Evolutionary conservation across 2,888 invertebrate species (phyloP), one percentile per base, ranked within the genome.

Genomic region (Eutolmus rufibarbis): DNA sequence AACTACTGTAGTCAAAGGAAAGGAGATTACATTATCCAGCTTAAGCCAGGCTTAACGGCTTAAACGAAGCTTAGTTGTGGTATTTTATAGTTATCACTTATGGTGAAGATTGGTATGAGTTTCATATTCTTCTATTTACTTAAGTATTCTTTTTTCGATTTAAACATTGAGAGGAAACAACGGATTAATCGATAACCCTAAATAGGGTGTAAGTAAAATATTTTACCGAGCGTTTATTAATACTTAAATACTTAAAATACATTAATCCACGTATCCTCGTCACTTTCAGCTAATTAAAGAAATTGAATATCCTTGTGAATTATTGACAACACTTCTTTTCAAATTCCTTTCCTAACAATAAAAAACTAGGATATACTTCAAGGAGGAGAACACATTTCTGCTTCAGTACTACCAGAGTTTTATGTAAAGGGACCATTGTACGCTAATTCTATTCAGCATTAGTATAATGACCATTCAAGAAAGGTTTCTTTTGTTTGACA

Each of bases 401-500:
- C 78, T 28, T 43, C 46, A 14, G 40, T 78, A 19, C 46, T 43
- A 4, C 16, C 1, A 19, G 19, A 16, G 79, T 79, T 79, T 79
- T 51, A 28, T 79, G 51, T 16, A 51, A 28, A 46, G 51, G 31
- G 9, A 16, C 79, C 56, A 79, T 79, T 79, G 79, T 79, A 31
- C 51, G 46, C 79, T 79, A 79, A 79, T 79, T 51, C 79, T 31
- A 23, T 46, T 79, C 51, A 46, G 79, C 28, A 79, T 79, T 79
- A 51, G 51, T 51, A n/a, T n/a, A 79, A 79, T 79, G 79, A 79
- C 56, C 79, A 56, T 7, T 79, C 79, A 79, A 19, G 31, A 31
- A 79, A 79, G 79, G 28, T 79, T 79, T 46, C 51, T 51, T 79
- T 79, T 79, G 79, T 79, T 56, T 79, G n/a, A 51, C 23, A n/a